Conservation (phyloP, 2,113 vertebrate species). For the Takifugu flavidus region DNA sequence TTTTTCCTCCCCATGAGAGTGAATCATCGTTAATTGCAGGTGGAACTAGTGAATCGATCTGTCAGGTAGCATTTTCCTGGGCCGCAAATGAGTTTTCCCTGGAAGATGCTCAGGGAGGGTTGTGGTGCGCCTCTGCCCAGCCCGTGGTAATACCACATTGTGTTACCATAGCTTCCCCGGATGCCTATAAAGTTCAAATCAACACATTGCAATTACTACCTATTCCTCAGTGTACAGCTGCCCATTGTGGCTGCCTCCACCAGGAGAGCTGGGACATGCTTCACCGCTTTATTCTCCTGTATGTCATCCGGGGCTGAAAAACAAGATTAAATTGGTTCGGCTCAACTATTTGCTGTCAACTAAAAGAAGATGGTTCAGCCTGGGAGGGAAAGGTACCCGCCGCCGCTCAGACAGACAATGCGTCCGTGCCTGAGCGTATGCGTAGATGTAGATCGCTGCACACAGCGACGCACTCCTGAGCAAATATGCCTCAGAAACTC, state of each 20-base stretch:
- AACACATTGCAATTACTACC: slow-evolving; percentile 65
- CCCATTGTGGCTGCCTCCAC: slow-evolving; percentile 44
- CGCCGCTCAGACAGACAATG: slow-evolving; percentile 42
- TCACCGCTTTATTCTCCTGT: slow-evolving; percentile 58
- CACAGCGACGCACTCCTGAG: slow-evolving; percentile 9
- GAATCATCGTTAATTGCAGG: slow-evolving; percentile 62
- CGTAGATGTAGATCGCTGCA: slow-evolving; percentile 1
- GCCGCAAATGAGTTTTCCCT: slow-evolving; percentile 67
- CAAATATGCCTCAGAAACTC: slow-evolving; percentile 27
- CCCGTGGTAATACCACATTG: slow-evolving; percentile 44
- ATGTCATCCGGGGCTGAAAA: slow-evolving; percentile 63
- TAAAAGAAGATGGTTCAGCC: slow-evolving; percentile 61
- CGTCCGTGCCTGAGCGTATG: slow-evolving; percentile 4
- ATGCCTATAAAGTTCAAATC: slow-evolving; percentile 64
- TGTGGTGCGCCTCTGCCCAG: slow-evolving; percentile 23
- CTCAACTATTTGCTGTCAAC: slow-evolving; percentile 69
- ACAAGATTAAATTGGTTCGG: slow-evolving; percentile 71
- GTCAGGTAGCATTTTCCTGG: slow-evolving; percentile 66
- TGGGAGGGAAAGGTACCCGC: slow-evolving; percentile 51
- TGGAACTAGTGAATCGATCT: slow-evolving; percentile 66
- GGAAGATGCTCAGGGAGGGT: slow-evolving; percentile 40
- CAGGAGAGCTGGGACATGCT: slow-evolving; percentile 59
- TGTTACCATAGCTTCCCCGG: slow-evolving; percentile 50
- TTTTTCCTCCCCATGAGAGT: slow-evolving; percentile 35
- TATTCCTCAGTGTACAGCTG: slow-evolving; percentile 49